Conservation (phyloP, 2,113 vertebrate species). For the Empidonax traillii region DNA sequence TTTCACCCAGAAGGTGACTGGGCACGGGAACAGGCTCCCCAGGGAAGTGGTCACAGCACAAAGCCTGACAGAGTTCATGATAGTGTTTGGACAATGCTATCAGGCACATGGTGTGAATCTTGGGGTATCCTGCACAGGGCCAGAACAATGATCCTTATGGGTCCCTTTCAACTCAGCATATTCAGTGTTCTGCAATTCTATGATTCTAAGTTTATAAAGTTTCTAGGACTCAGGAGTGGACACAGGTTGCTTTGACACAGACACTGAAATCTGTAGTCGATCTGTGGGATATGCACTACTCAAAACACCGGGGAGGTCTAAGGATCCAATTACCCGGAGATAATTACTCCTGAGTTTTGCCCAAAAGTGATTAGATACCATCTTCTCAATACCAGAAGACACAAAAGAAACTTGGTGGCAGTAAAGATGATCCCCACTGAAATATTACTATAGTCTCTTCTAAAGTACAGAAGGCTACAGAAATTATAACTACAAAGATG, state of each 20-base stretch:
- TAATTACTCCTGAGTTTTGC: not conserved
- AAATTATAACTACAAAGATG: not conserved
- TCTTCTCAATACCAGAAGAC: not conserved
- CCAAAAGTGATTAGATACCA: not conserved
- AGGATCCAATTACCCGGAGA: not conserved
- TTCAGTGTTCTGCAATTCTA: not conserved
- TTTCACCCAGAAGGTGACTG: not conserved
- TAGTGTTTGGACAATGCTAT: not conserved
- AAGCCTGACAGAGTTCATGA: not conserved
- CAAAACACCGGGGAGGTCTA: not conserved
- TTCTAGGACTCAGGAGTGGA: not conserved
- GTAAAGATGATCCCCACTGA: not conserved
- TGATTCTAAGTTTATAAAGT: not conserved
- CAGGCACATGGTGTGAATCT: not conserved
- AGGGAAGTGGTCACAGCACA: not conserved
- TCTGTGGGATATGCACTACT: not conserved
- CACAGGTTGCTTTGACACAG: not conserved
- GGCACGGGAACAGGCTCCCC: not conserved
- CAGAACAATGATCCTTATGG: accelerated
- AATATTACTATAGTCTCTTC: not conserved
- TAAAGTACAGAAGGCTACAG: not conserved
- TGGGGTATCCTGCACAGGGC: not conserved
- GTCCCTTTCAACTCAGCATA: not conserved
- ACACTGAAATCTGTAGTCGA: not conserved
- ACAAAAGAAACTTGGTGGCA: not conserved